Evolutionary conservation across 1,140 invertebrate genomes (phyloP), one percentile per base, ranked within the genome.

Genomic region (Plodia interpunctella): DNA sequence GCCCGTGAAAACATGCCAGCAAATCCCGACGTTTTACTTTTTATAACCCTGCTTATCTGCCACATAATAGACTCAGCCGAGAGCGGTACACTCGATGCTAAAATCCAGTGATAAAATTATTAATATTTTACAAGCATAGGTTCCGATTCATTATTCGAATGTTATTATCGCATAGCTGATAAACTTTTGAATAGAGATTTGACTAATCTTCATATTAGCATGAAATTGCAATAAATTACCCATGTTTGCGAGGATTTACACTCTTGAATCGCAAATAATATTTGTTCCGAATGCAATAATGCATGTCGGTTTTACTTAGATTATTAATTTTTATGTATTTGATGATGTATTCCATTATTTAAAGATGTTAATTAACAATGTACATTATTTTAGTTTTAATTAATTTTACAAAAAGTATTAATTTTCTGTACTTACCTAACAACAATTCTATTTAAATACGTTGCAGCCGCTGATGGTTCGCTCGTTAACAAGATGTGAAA

Each of bases 21-120:
- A 75, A 74, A 74, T 68, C 74, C 68, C 63, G 50, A 72, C 63
- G 66, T 74, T 77, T 74, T 71, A 69, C 66, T 76, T 74, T 76
- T 76, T 76, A 72, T 76, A 67, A 57, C 58, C 52, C 55, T 60
- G 57, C 70, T 78, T 78, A 76, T 76, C 67, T 68, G 21, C 49
- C 55, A 66, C 53, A 59, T 66, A 66, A 65, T 62, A 65, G 66
- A 62, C 59, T 62, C 55, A 55, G 55, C 66, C 60, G 61, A 64
- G n/a, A 53, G 20, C 21, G 20, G 20, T 53, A 53, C 35, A 61
- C 55, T 53, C 11, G 55, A 65, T 35, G 50, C 50, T 59, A 44
- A 58, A 57, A 49, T 59, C 35, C 57, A 50, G 17, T 63, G 35
- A 59, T 50, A 53, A 53, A 17, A 11, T 17, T 55, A 20, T 58